Evolutionary conservation across 2,888 invertebrate genomes (phyloP).

Genomic region (Lydus trimaculatus): DNA sequence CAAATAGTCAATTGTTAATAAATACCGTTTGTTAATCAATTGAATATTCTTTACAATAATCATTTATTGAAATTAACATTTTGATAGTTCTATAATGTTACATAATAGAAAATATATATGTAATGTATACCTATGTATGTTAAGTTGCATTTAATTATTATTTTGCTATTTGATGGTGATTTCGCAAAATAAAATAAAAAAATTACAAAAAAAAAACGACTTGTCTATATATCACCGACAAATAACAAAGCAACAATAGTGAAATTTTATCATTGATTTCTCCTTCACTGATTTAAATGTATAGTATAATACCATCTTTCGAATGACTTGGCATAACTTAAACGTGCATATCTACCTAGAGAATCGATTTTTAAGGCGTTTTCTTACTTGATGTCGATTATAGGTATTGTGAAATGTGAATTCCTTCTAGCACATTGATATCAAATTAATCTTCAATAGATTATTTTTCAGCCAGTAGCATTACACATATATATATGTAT

Average conservation of each 20-base stretch:
- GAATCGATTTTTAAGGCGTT: constrained; percentile 35
- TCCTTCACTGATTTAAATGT: constrained; percentile 34
- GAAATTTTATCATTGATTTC: constrained; percentile 36
- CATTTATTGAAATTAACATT: constrained; percentile 2
- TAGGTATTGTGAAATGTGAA: constrained; percentile 35
- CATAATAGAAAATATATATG: constrained; percentile 6
- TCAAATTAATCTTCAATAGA: constrained; percentile 34
- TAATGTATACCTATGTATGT: too few relatives aligned
- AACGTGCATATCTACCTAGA: constrained; percentile 28
- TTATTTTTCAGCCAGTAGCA: constrained; percentile 28
- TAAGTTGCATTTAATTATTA: constrained; percentile 23
- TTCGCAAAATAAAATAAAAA: too few relatives aligned
- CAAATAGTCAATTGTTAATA: constrained; percentile 4
- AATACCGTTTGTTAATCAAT: neutral
- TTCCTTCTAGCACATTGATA: constrained; percentile 33
- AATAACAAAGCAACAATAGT: constrained; percentile 30
- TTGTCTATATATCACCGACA: constrained; percentile 23
- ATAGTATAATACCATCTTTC: constrained; percentile 35
- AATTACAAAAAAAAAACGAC: too few relatives aligned
- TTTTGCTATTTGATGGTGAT: constrained; percentile 20
- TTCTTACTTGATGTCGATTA: constrained; percentile 31
- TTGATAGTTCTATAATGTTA: constrained; percentile 6
- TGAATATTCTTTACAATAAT: neutral
- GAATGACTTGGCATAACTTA: constrained; percentile 34
- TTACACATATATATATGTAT: constrained; percentile 5